phyloP scores from a whole-genome alignment of 2,888 invertebrate genomes.

The Himalopsyche anomala region DNA sequence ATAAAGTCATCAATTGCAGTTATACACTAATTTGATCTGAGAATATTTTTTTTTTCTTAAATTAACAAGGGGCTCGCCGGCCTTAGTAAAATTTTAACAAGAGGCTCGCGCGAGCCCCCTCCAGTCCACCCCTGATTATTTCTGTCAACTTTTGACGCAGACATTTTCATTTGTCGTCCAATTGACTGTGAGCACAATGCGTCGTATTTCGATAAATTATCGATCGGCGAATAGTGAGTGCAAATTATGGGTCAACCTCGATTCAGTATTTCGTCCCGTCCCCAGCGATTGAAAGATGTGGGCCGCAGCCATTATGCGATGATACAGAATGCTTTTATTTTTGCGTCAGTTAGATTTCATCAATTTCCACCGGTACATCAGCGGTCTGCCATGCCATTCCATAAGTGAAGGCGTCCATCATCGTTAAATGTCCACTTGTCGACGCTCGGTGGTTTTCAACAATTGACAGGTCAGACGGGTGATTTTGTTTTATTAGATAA shows the following conservation, averaged over 20 bases:
- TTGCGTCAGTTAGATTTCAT: slow-evolving; percentile 35
- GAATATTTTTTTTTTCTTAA: too few relatives aligned
- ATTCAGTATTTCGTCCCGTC: neutral
- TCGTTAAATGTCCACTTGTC: neutral
- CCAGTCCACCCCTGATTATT: too few relatives aligned
- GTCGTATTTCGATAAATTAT: neutral
- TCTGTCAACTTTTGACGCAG: too few relatives aligned
- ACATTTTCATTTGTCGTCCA: too few relatives aligned
- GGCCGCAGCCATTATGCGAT: neutral
- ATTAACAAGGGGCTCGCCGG: too few relatives aligned
- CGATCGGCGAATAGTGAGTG: neutral
- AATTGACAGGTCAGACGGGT: slow-evolving; percentile 40
- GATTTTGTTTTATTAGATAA: slow-evolving; percentile 41
- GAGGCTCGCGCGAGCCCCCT: too few relatives aligned
- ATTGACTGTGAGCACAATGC: too few relatives aligned
- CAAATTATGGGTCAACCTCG: neutral
- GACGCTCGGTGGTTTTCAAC: neutral
- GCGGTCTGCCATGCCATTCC: slow-evolving; percentile 14
- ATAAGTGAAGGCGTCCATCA: slow-evolving; percentile 27
- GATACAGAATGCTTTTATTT: slow-evolving; percentile 6
- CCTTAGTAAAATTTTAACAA: too few relatives aligned
- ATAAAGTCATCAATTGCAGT: too few relatives aligned
- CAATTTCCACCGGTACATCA: slow-evolving; percentile 7
- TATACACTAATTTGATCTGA: too few relatives aligned
- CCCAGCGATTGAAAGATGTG: neutral